Percentiles rank a stretch among this genome's conserved stretches.
phyloP scores from a whole-genome alignment of 1,140 invertebrate genomes.

The Drosophila burlai region DNA sequence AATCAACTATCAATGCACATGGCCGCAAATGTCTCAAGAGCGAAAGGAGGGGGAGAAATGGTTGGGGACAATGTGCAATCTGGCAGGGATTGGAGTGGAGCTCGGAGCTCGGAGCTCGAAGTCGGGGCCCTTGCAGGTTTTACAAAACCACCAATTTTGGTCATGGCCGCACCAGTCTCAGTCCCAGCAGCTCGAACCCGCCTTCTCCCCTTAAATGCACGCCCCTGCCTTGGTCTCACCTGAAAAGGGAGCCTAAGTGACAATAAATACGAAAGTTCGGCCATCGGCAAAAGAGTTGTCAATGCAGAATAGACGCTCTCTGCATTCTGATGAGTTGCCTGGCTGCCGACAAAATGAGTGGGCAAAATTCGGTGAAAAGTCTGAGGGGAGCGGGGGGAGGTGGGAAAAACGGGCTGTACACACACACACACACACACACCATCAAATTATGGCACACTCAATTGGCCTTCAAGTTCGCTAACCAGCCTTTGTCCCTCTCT shows the following conservation, averaged over 20 bases:
- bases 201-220: background rate
- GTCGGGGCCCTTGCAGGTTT: slow-evolving; percentile 60
- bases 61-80: slow-evolving; percentile 44
- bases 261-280: slow-evolving; percentile 60
- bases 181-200: background rate
- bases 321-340: slow-evolving; percentile 51
- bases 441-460: slow-evolving; percentile 40
- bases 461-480: slow-evolving; percentile 43
- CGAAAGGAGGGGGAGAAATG: background rate
- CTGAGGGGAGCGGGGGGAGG: background rate
- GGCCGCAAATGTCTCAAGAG: slow-evolving; percentile 50
- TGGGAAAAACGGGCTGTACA: background rate
- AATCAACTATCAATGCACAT: slow-evolving; percentile 77
- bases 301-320: slow-evolving; percentile 40
- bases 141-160: slow-evolving; percentile 82
- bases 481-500: slow-evolving; percentile 12
- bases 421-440: background rate
- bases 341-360: slow-evolving; percentile 15
- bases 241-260: slow-evolving; percentile 38
- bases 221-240: slow-evolving; percentile 9
- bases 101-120: background rate
- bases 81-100: slow-evolving; percentile 24
- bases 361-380: background rate
- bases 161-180: slow-evolving; percentile 27
- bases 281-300: slow-evolving; percentile 56